A percentile compares a stretch with the other conserved stretches of the same genome.
Evolutionary conservation across 2,797 vertebrate genomes (phyloP).

Genomic region (Streptopelia turtur): DNA sequence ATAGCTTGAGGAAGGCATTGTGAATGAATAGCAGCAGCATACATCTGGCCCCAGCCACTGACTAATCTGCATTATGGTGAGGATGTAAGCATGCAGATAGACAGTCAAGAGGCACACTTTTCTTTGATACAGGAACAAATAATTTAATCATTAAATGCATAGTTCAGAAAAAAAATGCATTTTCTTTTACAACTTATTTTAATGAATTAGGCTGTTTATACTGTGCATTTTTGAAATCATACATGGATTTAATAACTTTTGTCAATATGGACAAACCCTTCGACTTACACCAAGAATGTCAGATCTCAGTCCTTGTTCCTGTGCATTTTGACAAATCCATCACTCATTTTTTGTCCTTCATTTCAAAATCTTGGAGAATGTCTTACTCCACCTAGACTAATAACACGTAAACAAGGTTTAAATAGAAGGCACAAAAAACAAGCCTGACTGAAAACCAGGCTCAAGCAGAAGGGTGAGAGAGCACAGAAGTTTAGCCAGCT

Average conservation of each 20-base stretch:
- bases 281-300: neutral
- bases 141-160: neutral
- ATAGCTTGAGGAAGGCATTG: neutral
- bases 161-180: neutral
- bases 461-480: constrained; percentile 7
- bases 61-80: neutral
- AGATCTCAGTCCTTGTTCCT: neutral
- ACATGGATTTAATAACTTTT: neutral
- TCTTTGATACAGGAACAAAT: neutral
- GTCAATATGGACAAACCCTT: neutral
- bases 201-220: neutral
- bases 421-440: neutral
- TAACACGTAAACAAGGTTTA: neutral
- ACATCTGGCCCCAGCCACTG: neutral
- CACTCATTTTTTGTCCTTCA: neutral
- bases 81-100: neutral
- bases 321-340: neutral
- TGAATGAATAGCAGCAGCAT: neutral
- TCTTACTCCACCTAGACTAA: neutral
- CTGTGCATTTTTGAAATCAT: neutral
- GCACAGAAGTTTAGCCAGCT: constrained; percentile 16
- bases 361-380: neutral
- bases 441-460: neutral
- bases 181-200: neutral
- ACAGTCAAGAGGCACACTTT: neutral